Evolutionary conservation across 1,140 invertebrate genomes (phyloP), one percentile per base, ranked within the genome.

Genomic region (Scaptomyza graminum): DNA sequence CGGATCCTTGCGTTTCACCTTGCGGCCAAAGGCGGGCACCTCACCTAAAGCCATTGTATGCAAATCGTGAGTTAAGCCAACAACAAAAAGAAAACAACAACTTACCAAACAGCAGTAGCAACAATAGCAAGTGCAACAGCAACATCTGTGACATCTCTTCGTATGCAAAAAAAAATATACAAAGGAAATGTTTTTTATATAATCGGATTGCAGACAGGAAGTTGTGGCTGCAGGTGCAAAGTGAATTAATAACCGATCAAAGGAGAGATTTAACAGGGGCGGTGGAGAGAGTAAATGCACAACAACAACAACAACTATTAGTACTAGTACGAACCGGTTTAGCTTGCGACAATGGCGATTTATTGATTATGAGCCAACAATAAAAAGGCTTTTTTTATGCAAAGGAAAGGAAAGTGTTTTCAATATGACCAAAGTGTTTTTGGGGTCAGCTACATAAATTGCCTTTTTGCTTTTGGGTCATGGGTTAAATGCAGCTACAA

Each of bases 1-100:
- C 5, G 51, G 67, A 52, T 87, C 85, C 63, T 81, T 90, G 18
- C 90, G 79, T 46, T 91, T 91, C 16, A 91, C 76, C 68, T 91
- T 91, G 13, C 90, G 90, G 22, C 85, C 82, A 62, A 71, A 31
- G 6, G 83, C 52, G 15, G 71, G 68, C 47, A 37, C 51, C 16
- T 68, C 71, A 16, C 52, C 73, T 76, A 22, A 55, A 64, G 49
- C 6, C 8, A 56, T 15, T 37, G n/a, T 80, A 41, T 64, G 49
- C 22, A 63, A 59, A 54, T 65, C 13, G 16, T 51, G 9, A 22
- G 47, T 9, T 34, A 13, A 12, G 22, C 7, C 28, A 34, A 39
- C n/a, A 4, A 3, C 1, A 31, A 31, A 31, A 31, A 4, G 5
- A 31, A 31, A 31, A 7, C 5, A 7, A 37, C 34, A 41, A 49